Conservation (phyloP, 2,888 invertebrate species). For the Lepidochrysops patricia region DNA sequence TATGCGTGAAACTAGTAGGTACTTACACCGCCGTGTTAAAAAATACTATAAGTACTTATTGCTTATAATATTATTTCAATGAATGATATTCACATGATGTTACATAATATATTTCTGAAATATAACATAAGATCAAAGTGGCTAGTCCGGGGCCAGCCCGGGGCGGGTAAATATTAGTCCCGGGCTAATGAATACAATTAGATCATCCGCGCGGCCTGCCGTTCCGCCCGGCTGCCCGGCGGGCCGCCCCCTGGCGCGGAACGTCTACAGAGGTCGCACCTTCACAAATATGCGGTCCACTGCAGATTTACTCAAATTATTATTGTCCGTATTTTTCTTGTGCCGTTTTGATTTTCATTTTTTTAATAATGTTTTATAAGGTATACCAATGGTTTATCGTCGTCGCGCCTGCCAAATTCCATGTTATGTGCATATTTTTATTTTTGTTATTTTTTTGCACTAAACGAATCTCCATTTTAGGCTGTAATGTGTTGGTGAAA, state of each 20-base stretch:
- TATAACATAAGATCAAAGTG: conserved; percentile 25
- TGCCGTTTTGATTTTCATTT: background rate
- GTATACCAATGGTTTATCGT: too few species aligned
- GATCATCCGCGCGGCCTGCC: conserved; percentile 73
- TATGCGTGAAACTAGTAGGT: background rate
- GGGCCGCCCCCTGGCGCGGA: conserved; percentile 48
- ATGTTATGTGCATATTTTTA: background rate
- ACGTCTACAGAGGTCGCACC: conserved; percentile 51
- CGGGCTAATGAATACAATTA: conserved; percentile 74
- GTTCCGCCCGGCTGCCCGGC: conserved; percentile 65
- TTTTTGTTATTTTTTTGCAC: too few species aligned
- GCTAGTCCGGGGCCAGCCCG: conserved; percentile 34
- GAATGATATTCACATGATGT: background rate
- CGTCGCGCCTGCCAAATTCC: too few species aligned
- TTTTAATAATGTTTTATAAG: too few species aligned
- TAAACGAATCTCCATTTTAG: too few species aligned
- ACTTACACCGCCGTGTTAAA: too few species aligned
- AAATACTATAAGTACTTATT: too few species aligned
- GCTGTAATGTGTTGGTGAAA: too few species aligned
- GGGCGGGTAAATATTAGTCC: conserved; percentile 68
- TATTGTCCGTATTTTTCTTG: background rate
- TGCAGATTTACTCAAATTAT: conserved; percentile 7
- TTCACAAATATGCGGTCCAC: conserved; percentile 40
- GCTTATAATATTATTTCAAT: too few species aligned
- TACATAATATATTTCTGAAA: background rate